A percentile compares a stretch with the other conserved stretches of the same genome.
phyloP scores from a whole-genome alignment of 2,888 invertebrate species.

The Byasa hedistus region DNA sequence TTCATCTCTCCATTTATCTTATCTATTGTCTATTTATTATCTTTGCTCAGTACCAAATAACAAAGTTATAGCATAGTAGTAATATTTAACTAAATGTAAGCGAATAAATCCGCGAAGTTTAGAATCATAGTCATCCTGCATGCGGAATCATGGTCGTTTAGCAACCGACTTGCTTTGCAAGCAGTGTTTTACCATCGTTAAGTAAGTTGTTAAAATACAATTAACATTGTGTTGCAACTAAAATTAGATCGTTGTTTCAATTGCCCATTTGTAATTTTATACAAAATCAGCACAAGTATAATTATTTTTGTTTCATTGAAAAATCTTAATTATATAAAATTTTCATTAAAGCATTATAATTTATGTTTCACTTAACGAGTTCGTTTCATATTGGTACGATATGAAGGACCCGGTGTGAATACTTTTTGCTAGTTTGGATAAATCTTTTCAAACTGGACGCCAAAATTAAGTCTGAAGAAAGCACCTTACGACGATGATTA shows the following conservation, averaged over 20 bases:
- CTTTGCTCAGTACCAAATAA: too few species aligned
- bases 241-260: slow-evolving; percentile 1
- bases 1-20: neutral
- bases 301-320: neutral
- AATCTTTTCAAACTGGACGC: too few species aligned
- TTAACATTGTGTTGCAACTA: slow-evolving; percentile 21
- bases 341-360: too few species aligned
- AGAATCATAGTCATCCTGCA: neutral
- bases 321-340: too few species aligned
- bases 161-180: slow-evolving; percentile 1
- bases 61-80: neutral
- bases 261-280: slow-evolving; percentile 9
- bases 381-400: too few species aligned
- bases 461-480: too few species aligned
- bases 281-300: neutral
- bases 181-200: slow-evolving; percentile 10
- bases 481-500: too few species aligned
- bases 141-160: slow-evolving; percentile 5
- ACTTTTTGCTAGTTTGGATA: too few species aligned
- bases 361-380: too few species aligned
- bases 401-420: too few species aligned
- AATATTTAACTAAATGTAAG: neutral
- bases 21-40: neutral
- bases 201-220: slow-evolving; percentile 23
- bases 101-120: neutral